phyloP scores from a whole-genome alignment of 2,797 vertebrate species.

The Aldrovandia affinis region DNA sequence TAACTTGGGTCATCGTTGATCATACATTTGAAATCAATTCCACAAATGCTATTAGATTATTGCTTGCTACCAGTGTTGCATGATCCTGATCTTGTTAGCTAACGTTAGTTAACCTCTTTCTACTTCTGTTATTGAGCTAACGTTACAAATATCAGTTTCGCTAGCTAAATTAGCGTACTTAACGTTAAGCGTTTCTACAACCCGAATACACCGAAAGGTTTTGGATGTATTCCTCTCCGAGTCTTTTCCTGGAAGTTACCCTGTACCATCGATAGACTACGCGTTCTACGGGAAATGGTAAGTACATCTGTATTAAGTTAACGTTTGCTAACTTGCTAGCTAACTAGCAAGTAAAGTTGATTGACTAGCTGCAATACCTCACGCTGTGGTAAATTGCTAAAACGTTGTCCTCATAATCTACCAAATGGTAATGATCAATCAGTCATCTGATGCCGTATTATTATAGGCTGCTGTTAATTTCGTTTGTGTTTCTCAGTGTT shows the following conservation, averaged over 20 bases:
- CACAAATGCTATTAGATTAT: background rate
- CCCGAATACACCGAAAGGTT: background rate
- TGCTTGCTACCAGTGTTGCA: background rate
- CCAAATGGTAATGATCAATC: too few relatives aligned
- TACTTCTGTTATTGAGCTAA: background rate
- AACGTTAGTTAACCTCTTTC: background rate
- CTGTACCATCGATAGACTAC: slow-evolving; percentile 31
- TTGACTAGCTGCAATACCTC: too few relatives aligned
- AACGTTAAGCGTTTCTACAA: background rate
- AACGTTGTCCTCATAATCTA: too few relatives aligned
- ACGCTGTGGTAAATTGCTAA: too few relatives aligned
- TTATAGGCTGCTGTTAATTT: too few relatives aligned
- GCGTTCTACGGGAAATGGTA: slow-evolving; percentile 62
- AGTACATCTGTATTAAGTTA: background rate
- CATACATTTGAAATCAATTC: background rate
- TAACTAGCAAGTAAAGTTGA: too few relatives aligned
- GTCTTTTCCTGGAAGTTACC: slow-evolving; percentile 27
- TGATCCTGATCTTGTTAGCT: background rate
- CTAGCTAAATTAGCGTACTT: background rate
- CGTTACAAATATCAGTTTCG: background rate
- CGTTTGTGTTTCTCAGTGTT: too few relatives aligned
- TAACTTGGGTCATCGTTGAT: slow-evolving; percentile 26
- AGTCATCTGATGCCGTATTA: too few relatives aligned
- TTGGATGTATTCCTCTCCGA: slow-evolving; percentile 9
- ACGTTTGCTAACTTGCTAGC: too few relatives aligned